Base-by-base conservation (phyloP, 1,140 invertebrate species). In the Muscidifurax raptorellus region DNA sequence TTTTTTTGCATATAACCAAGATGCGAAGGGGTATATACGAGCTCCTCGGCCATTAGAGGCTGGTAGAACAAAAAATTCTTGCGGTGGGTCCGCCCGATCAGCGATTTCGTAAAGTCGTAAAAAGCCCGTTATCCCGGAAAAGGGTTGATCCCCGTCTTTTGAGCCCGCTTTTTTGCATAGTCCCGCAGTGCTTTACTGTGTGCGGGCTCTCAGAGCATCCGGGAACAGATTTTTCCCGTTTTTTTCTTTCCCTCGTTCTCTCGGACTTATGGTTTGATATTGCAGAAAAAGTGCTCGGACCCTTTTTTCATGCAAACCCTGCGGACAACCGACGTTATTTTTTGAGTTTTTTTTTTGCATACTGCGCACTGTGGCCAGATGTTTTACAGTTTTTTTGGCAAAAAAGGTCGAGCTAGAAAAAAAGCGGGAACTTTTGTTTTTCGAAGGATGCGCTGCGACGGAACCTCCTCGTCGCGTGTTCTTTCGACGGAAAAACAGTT, bases 121-220 rank as follows among this genome's bases (percentile, higher is more conserved):
- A 59, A 81, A 44, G 71, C 47, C 81, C 81, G 81, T 76, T 83
- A 83, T 25, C 52, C 81, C 52, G 52, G 52, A 83, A 83, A 83
- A 83, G 71, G 71, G 27, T 76, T 12, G 52, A 74, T n/a, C n/a
- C 32, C 28, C 44, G 74, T 81, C n/a, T 59, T 59, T 71, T 13
- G 44, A 27, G 28, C 66, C 66, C 5, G 5, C 59, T 81, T 81
- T 69, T 81, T 69, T 69, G 80, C 64, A 64, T 12, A 15, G 25
- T 3, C 10, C 27, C 52, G 27, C 15, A n/a, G 25, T 52, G 32
- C 25, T 77, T 77, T 77, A 28, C 44, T 32, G n/a, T 12, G 1
- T 22, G 15, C 27, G 18, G 2, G 32, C 32, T 32, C 2, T 5
- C 5, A 40, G 36, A 40, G 9, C 27, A 28, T 67, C 6, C 59